Evolutionary conservation across 2,113 vertebrate genomes (phyloP).

Genomic region (Chionis minor): DNA sequence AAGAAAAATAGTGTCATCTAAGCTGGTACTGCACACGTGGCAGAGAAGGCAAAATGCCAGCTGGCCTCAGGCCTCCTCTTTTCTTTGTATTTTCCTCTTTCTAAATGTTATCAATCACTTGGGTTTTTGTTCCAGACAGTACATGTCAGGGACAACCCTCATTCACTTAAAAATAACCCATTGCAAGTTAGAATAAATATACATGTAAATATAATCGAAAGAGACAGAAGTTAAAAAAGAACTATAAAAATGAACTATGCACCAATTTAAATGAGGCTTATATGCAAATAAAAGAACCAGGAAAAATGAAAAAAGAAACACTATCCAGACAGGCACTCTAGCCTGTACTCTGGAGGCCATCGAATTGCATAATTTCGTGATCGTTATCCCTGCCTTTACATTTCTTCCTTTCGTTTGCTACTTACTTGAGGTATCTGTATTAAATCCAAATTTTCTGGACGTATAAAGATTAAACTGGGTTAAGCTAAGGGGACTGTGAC

Average conservation of each 20-base stretch:
- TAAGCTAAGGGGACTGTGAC: neutral
- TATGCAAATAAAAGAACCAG: neutral
- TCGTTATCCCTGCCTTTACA: neutral
- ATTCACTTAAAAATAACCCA: neutral
- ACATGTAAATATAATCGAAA: neutral
- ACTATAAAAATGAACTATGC: neutral
- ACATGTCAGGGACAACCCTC: neutral
- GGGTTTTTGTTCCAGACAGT: neutral
- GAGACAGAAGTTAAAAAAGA: neutral
- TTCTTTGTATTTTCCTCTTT: neutral
- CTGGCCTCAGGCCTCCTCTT: neutral
- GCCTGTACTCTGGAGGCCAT: neutral
- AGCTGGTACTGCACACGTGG: conserved; percentile 7
- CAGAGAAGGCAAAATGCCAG: conserved; percentile 9
- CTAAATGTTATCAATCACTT: neutral
- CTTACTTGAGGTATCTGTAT: neutral
- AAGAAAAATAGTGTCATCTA: neutral
- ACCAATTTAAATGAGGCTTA: neutral
- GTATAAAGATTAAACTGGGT: neutral
- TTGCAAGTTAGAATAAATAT: neutral
- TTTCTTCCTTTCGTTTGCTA: neutral
- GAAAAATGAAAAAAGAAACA: neutral
- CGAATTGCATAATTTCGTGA: neutral
- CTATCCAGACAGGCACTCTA: neutral
- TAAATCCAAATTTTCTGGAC: neutral